These are phyloP conservation scores for Anneissia japonica DNA, from an alignment of 35 echinoderm and acorn worm species.

Conservation along the genomic window DNA sequence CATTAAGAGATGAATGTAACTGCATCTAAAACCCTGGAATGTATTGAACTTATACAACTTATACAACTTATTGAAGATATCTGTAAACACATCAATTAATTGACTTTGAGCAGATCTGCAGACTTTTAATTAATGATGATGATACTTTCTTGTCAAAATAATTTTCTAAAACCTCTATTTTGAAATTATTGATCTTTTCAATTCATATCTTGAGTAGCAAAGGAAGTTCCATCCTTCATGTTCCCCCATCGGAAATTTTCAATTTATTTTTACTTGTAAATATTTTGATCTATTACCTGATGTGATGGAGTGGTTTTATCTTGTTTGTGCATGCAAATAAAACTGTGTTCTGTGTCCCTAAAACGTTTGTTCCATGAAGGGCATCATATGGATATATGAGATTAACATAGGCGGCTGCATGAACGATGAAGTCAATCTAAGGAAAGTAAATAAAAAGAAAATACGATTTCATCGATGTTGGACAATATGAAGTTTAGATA, in stretches of 20 bases:
- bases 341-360: conserved; percentile 40
- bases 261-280: background rate
- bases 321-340: conserved; percentile 56
- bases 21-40: too few relatives aligned
- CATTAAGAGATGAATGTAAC: too few relatives aligned
- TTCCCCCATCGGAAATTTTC: background rate
- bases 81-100: too few relatives aligned
- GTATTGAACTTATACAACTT: too few relatives aligned
- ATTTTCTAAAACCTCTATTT: too few relatives aligned
- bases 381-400: conserved; percentile 38
- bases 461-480: background rate
- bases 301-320: conserved; percentile 55
- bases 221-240: too few relatives aligned
- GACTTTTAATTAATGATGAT: too few relatives aligned
- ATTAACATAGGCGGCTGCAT: conserved; percentile 52
- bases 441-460: background rate
- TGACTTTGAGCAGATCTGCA: too few relatives aligned
- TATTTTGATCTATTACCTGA: conserved; percentile 29
- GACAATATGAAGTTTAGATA: background rate
- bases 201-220: too few relatives aligned
- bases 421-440: conserved; percentile 44
- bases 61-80: too few relatives aligned
- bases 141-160: too few relatives aligned
- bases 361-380: conserved; percentile 35
- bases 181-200: too few relatives aligned